Conservation (phyloP, 2,888 invertebrate genomes). For the Drosophila anceps region DNA sequence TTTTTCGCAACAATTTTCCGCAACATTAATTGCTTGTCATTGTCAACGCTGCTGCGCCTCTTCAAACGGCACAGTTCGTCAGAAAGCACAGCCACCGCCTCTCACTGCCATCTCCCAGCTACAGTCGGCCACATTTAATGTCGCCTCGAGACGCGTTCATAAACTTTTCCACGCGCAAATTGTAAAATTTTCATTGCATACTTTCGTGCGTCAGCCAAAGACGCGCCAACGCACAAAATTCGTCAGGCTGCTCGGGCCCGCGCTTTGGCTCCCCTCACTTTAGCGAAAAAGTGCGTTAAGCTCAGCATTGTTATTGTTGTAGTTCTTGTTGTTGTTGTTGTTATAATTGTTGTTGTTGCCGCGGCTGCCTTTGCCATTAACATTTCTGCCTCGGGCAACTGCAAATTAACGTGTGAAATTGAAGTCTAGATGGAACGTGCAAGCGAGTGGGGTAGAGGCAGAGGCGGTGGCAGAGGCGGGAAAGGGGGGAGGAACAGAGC, state of each 20-base stretch:
- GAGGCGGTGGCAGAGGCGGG: not conserved
- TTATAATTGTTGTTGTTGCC: slow-evolving; percentile 18
- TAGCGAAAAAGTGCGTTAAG: slow-evolving; percentile 40
- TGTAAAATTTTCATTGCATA: slow-evolving; percentile 75
- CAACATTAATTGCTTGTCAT: slow-evolving; percentile 73
- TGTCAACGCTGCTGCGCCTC: slow-evolving; percentile 46
- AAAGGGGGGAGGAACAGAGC: not conserved
- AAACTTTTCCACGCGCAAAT: slow-evolving; percentile 73
- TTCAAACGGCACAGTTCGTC: slow-evolving; percentile 15
- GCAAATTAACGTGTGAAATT: slow-evolving; percentile 72
- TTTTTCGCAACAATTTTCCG: slow-evolving; percentile 68
- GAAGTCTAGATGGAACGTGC: slow-evolving; percentile 33
- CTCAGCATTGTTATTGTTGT: slow-evolving; percentile 13
- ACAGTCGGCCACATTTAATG: slow-evolving; percentile 53
- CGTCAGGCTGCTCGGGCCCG: slow-evolving; percentile 10
- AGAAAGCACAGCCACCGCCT: not conserved
- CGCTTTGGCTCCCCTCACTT: not conserved
- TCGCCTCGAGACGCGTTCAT: slow-evolving; percentile 66
- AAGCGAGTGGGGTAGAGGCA: not conserved
- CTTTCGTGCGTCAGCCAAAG: slow-evolving; percentile 56
- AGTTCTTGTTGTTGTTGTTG: slow-evolving; percentile 13
- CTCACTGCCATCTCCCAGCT: not conserved
- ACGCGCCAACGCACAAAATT: slow-evolving; percentile 48
- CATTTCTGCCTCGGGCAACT: slow-evolving; percentile 62
- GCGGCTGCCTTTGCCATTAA: slow-evolving; percentile 53